phyloP scores from a whole-genome alignment of 2,888 invertebrate species.

The Microctonus brassicae region DNA sequence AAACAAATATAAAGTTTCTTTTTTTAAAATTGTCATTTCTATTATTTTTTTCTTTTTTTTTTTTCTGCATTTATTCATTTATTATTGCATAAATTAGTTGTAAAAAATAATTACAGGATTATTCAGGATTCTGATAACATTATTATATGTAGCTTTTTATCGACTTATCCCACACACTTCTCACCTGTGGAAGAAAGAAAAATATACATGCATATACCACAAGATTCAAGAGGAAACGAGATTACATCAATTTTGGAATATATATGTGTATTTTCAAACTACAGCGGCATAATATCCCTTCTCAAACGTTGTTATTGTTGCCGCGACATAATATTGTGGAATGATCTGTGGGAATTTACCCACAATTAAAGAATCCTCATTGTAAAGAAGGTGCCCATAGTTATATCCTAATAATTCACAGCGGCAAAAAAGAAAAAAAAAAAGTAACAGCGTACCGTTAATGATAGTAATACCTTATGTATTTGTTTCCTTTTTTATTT shows the following conservation, averaged over 20 bases:
- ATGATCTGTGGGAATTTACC: slow-evolving; percentile 68
- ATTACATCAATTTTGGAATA: slow-evolving; percentile 44
- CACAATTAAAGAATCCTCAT: slow-evolving; percentile 67
- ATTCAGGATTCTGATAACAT: slow-evolving; percentile 1
- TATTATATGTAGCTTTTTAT: not conserved
- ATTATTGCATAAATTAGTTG: slow-evolving; percentile 1
- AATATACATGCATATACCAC: slow-evolving; percentile 39
- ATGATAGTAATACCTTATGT: slow-evolving; percentile 62
- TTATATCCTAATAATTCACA: slow-evolving; percentile 64
- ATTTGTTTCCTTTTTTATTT: not conserved
- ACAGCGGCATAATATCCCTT: slow-evolving; percentile 39
- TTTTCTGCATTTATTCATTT: not conserved
- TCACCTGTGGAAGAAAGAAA: slow-evolving; percentile 21
- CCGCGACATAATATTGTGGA: slow-evolving; percentile 49
- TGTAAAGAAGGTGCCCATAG: slow-evolving; percentile 62
- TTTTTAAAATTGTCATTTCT: slow-evolving; percentile 22
- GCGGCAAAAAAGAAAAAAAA: slow-evolving; percentile 58
- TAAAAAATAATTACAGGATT: not conserved
- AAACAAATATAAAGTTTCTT: slow-evolving; percentile 32
- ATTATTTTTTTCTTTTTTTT: slow-evolving; percentile 13
- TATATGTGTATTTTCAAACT: slow-evolving; percentile 22
- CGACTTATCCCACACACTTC: not conserved
- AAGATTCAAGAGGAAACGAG: slow-evolving; percentile 49
- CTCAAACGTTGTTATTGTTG: slow-evolving; percentile 46
- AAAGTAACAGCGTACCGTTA: slow-evolving; percentile 43